Evolutionary conservation across 2,113 vertebrate species (phyloP).

Genomic region (Cavia porcellus): DNA sequence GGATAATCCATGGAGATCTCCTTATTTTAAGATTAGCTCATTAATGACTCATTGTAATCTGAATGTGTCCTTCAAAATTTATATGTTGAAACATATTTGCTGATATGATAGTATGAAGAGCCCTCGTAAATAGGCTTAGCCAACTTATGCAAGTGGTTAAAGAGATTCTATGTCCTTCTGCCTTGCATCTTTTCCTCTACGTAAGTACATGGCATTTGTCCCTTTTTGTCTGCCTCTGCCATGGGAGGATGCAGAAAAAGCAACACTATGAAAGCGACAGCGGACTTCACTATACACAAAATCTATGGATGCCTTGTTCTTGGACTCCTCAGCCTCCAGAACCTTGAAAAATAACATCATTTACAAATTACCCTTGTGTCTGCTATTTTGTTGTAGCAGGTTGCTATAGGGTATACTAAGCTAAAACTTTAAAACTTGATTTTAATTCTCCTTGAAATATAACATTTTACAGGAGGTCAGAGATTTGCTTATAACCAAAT

Average conservation of each 20-base stretch:
- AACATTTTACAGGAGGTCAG: not conserved
- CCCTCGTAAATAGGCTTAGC: not conserved
- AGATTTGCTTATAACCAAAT: not conserved
- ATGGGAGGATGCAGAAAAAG: not conserved
- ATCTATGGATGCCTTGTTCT: not conserved
- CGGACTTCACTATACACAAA: not conserved
- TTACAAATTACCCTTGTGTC: not conserved
- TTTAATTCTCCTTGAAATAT: not conserved
- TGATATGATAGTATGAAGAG: not conserved
- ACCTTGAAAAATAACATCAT: not conserved
- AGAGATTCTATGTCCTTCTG: not conserved
- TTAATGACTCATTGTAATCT: not conserved
- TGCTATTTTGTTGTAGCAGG: not conserved
- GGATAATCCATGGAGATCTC: not conserved
- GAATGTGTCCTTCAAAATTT: not conserved
- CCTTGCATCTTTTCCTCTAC: not conserved
- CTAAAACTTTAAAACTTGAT: not conserved
- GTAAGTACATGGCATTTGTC: not conserved
- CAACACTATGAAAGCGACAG: not conserved
- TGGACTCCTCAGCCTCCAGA: not conserved
- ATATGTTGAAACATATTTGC: not conserved
- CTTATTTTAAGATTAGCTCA: not conserved
- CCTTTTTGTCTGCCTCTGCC: not conserved
- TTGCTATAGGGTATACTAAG: not conserved
- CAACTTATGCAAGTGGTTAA: not conserved